These are phyloP conservation scores for Wiebesia pumilae DNA, from an alignment of 1,140 invertebrate species.

Conservation along the genomic window DNA sequence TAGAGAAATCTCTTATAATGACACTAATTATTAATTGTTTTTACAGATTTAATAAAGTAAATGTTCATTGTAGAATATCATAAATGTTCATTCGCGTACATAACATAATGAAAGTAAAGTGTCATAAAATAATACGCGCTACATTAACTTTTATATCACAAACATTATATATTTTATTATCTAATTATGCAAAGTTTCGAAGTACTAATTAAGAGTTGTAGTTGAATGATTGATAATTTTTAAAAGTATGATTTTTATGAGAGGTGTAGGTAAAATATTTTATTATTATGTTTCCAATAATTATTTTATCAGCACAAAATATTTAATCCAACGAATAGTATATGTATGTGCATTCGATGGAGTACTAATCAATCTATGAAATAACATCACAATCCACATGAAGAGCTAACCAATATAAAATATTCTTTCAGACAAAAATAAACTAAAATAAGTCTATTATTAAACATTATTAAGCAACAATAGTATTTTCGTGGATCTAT, in stretches of 20 bases:
- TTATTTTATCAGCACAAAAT: conserved; percentile 9
- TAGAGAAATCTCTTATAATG: too few species aligned
- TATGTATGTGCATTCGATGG: conserved; percentile 9
- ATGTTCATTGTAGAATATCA: neutral
- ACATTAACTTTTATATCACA: neutral
- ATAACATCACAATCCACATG: neutral
- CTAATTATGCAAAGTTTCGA: conserved; percentile 24
- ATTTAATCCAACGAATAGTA: neutral
- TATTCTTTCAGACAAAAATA: neutral
- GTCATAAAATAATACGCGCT: neutral
- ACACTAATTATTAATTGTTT: too few species aligned
- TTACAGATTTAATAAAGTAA: neutral
- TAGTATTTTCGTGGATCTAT: neutral
- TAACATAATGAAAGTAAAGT: neutral
- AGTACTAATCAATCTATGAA: conserved; percentile 10
- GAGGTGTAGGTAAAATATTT: neutral
- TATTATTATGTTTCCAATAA: conserved; percentile 31
- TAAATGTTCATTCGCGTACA: neutral
- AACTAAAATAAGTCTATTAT: neutral
- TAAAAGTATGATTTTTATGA: neutral
- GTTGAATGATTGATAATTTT: conserved; percentile 12
- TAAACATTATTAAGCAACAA: neutral
- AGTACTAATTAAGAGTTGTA: conserved; percentile 1
- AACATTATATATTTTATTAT: neutral
- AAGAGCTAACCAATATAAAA: neutral